Percentiles rank a stretch among this genome's conserved stretches.
These are phyloP conservation scores for Alcedo quadribrachys DNA, from an alignment of 2,797 vertebrate species.

Conservation along the genomic window DNA sequence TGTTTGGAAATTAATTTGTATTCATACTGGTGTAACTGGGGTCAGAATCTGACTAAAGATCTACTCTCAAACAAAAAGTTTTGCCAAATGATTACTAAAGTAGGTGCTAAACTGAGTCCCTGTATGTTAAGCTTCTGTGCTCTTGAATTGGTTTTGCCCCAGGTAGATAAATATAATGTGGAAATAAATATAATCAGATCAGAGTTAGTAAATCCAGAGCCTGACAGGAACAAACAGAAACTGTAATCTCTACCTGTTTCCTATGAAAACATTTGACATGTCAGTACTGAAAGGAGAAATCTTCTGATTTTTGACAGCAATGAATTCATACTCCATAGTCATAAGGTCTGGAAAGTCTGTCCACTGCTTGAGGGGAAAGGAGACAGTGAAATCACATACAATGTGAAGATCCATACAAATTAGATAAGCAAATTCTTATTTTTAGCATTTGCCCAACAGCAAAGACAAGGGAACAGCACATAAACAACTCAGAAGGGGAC, in stretches of 20 bases:
- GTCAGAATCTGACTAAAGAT: not conserved
- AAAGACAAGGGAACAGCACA: conserved; percentile 36
- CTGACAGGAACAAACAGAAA: not conserved
- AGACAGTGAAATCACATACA: conserved; percentile 46
- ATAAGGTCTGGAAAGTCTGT: conserved; percentile 53
- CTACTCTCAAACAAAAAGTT: not conserved
- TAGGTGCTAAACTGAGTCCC: not conserved
- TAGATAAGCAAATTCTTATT: conserved; percentile 70
- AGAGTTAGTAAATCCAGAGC: not conserved
- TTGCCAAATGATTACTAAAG: not conserved
- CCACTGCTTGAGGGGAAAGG: conserved; percentile 41
- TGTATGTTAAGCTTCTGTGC: not conserved
- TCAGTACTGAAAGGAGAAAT: not conserved
- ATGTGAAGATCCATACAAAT: conserved; percentile 66
- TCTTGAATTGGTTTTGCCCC: not conserved
- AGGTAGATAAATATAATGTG: not conserved
- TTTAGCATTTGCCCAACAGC: conserved; percentile 61
- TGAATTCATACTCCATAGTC: conserved; percentile 28
- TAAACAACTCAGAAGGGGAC: conserved; percentile 38
- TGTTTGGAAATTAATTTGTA: not conserved
- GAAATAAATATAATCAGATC: not conserved
- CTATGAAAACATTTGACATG: not conserved
- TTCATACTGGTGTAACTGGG: not conserved
- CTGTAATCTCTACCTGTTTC: not conserved
- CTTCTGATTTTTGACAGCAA: conserved; percentile 24